Evolutionary conservation across 2,888 invertebrate species (phyloP), one percentile per base, ranked within the genome.

Genomic region (Drosophila neonasuta): DNA sequence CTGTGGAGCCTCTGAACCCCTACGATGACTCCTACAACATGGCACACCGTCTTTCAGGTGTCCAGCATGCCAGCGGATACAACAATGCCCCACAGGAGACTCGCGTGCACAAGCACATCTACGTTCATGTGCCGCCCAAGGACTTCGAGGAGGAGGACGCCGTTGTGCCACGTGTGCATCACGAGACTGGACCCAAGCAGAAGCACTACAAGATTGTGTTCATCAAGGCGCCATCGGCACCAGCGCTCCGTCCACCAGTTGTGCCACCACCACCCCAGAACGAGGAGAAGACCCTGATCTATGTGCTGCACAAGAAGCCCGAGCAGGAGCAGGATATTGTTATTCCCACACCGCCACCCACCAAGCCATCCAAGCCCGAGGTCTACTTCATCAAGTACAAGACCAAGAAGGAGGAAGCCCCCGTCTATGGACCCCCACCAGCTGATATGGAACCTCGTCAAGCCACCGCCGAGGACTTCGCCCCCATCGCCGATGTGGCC

Each of bases 201-300:
- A 96, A 96, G 88, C 96, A 96, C 91, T 96, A 96, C 93, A 96
- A 96, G 91, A 96, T 96, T 90, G 96, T 97, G 91, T 96, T 96
- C 93, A 96, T 97, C 92, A 96, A 96, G 93, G 96, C 96, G 52
- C 96, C 96, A 79, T 93, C 96, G 78, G 94, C 96, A 56, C 96
- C 96, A 44, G 93, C 94, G 55, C 95, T 96, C 49, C 94, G 94
- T 68, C 94, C 94, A 0, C 96, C 96, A 74, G 93, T 95, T 72
- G 95, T 96, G 77, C 95, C 96, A 59, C 91, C 94, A 20, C 94
- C 95, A 88, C 94, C 94, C 71, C 96, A 96, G 89, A 95, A 96
- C 90, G 95, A 96, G 91, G 95, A 96, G 91, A 96, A 96, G 92
- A 96, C 96, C 51, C 93, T 96, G 73, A 96, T 96, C 88, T 96